A percentile compares a stretch with the other conserved stretches of the same genome.
Evolutionary conservation across 1,140 invertebrate genomes (phyloP).

Genomic region (Neelides sp.): DNA sequence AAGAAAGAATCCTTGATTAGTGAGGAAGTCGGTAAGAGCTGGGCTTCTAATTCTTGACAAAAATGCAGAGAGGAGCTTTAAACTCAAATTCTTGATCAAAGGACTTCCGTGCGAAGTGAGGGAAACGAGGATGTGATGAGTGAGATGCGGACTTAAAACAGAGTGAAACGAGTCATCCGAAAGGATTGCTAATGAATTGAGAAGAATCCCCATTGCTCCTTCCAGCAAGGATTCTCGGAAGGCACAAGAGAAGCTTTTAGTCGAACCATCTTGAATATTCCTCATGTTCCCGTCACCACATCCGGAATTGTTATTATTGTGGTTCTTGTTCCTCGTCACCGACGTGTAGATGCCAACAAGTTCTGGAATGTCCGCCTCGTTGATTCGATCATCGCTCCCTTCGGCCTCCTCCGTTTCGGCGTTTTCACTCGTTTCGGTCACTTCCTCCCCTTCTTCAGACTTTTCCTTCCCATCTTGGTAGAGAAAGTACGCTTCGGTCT

Average conservation of each 20-base stretch:
- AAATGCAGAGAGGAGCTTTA: conserved; percentile 24
- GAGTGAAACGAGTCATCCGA: conserved; percentile 22
- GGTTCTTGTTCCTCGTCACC: too few species aligned
- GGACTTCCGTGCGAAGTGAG: conserved; percentile 24
- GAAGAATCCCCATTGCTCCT: conserved; percentile 26
- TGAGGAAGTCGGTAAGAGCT: conserved; percentile 18
- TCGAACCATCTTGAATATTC: too few species aligned
- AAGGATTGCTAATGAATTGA: conserved; percentile 27
- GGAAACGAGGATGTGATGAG: conserved; percentile 19
- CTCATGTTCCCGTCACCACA: too few species aligned
- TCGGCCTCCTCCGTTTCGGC: conserved; percentile 17
- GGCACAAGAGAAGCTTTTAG: too few species aligned
- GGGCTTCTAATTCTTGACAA: conserved; percentile 22
- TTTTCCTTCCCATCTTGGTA: conserved; percentile 14
- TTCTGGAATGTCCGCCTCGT: conserved; percentile 7
- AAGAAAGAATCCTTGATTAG: conserved; percentile 23
- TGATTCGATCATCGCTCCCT: conserved; percentile 3
- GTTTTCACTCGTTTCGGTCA: not conserved
- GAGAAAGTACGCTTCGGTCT: conserved; percentile 21
- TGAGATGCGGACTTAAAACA: conserved; percentile 16
- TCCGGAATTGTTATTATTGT: too few species aligned
- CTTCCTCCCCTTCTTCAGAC: conserved; percentile 5
- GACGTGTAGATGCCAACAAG: conserved; percentile 9
- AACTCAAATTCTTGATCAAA: conserved; percentile 18
- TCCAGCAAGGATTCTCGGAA: conserved; percentile 27